Base-by-base conservation (phyloP, 2,113 vertebrate species). In the Plestiodon gilberti region DNA sequence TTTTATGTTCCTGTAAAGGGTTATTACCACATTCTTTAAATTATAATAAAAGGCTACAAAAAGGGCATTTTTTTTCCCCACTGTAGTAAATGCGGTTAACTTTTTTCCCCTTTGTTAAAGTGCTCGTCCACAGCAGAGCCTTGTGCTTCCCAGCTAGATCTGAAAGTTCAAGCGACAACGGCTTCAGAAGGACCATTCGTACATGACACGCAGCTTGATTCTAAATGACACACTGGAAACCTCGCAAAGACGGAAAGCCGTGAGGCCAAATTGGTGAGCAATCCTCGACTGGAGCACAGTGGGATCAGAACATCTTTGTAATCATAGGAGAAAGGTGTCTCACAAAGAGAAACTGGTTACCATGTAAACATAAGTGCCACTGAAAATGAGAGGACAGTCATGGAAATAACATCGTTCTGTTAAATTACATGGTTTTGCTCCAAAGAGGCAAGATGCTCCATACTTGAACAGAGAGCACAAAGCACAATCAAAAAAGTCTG, bases 1-100 rank as follows among this genome's bases (percentile, higher is more conserved):
- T 93, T 95, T 95, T 93, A 95, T 78, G 70, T 88, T 83, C 84
- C 92, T 90, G 91, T 94, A 90, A 95, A 94, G 93, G 91, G 90
- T 93, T 95, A 94, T 95, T 93, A 94, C 93, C 90, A 86, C 91
- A 78, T 77, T 77, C 91, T 94, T 94, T 94, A 95, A 93, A 94
- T 86, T 88, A 83, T 92, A 94, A 94, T 94, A 95, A 95, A 95
- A 85, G 65, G 57, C 90, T 88, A 89, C 92, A 92, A 94, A 95
- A 94, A 78, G 89, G 94, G 84, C 71, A 85, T 82, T 88, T 82
- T 88, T 84, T 87, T 91, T 0, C 13, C 52, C 2, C 84, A 90
- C 89, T 15, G 10, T 38, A 89, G 71, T 92, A 89, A 94, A 90
- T 0, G 81, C 22, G 64, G 75, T 90, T 92, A 92, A 88, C 87